Base-by-base conservation (phyloP, 2,797 vertebrate species). In the Scarus forsteni region DNA sequence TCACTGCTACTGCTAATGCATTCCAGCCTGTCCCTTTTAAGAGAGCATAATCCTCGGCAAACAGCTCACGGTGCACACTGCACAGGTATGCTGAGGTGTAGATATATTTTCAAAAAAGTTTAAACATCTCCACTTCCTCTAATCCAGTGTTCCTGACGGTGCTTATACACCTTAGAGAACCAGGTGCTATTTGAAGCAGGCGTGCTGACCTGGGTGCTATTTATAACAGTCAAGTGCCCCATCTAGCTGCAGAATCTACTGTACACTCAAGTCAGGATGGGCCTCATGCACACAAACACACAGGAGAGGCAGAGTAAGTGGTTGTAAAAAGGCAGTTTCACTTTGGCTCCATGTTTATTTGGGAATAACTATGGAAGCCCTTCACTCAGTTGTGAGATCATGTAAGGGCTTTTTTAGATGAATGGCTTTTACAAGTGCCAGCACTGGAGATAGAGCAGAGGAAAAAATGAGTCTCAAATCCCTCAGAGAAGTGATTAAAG, bases 201-300 rank as follows among this genome's bases (percentile, higher is more conserved):
- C 48, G 9, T 65, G 64, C 57, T 75, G 72, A 75, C 60, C 79
- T 77, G 46, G 36, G 16, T 50, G 19, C 75, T 83, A 79, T 83
- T 85, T 87, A 75, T 88, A 84, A 63, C 62, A 11, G 58, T 66
- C 55, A 60, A 84, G 80, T 70, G 64, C 7, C 62, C 72, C 72
- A 73, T 79, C 70, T 62, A 73, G 69, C 65, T 76, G 73, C 65
- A 68, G 43, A 64, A 75, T 85, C 67, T 73, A 80, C 66, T 70
- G 53, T 43, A 63, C 73, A 83, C 79, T 89, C 61, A 80, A 77
- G 73, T 67, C 52, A 75, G 48, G 59, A 82, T 78, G 78, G 75
- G 67, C 19, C 38, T 57, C 2, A 68, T 45, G 52, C 52, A 71
- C 46, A 73, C 38, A 68, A 53, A 80, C 63, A 57, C 13, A 49